phyloP scores from a whole-genome alignment of 1,140 invertebrate species.

The Papilio machaon region DNA sequence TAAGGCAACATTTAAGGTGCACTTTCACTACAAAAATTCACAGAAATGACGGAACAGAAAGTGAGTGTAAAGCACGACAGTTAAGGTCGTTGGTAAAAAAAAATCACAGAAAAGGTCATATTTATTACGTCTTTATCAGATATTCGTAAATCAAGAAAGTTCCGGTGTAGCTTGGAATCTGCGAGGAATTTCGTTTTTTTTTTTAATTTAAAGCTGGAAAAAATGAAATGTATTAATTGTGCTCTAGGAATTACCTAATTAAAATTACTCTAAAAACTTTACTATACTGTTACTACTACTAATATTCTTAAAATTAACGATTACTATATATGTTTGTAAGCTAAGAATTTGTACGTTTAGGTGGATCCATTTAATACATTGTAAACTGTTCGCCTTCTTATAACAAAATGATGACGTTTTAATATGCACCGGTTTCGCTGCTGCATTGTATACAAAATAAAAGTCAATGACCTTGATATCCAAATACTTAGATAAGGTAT shows the following conservation, averaged over 20 bases:
- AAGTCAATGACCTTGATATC: conserved; percentile 32
- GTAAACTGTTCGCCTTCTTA: too few relatives aligned
- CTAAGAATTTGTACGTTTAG: too few relatives aligned
- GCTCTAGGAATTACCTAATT: too few relatives aligned
- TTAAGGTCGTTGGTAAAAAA: conserved; percentile 10
- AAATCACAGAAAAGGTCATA: neutral
- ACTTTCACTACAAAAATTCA: conserved; percentile 21
- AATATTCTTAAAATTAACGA: too few relatives aligned
- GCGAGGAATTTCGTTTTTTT: neutral
- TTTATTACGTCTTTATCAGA: neutral
- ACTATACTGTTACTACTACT: too few relatives aligned
- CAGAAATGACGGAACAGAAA: conserved; percentile 14
- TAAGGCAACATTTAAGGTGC: neutral
- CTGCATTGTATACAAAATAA: neutral
- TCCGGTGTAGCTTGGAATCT: neutral
- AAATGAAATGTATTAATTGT: too few relatives aligned
- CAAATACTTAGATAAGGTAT: conserved; percentile 21
- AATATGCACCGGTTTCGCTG: neutral
- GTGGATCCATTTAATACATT: too few relatives aligned
- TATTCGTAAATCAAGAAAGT: neutral
- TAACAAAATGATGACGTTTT: neutral
- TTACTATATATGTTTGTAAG: too few relatives aligned
- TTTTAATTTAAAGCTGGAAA: too few relatives aligned
- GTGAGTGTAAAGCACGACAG: conserved; percentile 7
- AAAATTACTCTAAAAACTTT: too few relatives aligned